Evolutionary conservation across 2,888 invertebrate species (phyloP).

Genomic region (Phragmatobia fuliginosa): DNA sequence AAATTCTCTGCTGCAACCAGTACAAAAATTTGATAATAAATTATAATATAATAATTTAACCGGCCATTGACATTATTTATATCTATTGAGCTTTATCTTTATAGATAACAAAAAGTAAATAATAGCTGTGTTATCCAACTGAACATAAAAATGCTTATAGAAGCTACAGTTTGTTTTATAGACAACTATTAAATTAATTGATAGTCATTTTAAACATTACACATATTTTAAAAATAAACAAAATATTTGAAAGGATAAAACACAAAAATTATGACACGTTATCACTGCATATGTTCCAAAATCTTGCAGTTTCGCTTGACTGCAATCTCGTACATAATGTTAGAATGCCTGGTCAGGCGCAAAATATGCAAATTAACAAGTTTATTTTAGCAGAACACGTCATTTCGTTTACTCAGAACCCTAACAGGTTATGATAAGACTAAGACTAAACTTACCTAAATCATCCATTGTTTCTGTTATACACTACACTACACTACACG

Average conservation of each 20-base stretch:
- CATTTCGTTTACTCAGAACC: conserved; percentile 64
- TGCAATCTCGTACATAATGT: conserved; percentile 26
- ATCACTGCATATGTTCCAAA: neutral
- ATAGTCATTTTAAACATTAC: neutral
- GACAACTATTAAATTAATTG: neutral
- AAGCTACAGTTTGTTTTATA: neutral
- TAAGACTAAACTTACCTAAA: conserved; percentile 81
- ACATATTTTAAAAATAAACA: neutral
- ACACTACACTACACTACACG: conserved; percentile 39
- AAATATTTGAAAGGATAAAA: conserved; percentile 9
- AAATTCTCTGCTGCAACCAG: neutral
- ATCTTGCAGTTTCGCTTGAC: conserved; percentile 11
- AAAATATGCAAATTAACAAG: conserved; percentile 57
- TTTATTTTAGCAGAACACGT: conserved; percentile 76
- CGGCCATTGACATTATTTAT: conserved; percentile 43
- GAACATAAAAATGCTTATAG: neutral
- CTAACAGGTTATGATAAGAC: conserved; percentile 83
- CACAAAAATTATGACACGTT: conserved; percentile 14
- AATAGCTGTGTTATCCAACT: conserved; percentile 12
- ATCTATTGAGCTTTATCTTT: conserved; percentile 38
- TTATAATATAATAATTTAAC: neutral
- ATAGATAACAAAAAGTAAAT: conserved; percentile 40
- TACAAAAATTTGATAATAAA: neutral
- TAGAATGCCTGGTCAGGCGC: conserved; percentile 34
- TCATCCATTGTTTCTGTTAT: conserved; percentile 75